Evolutionary conservation across 1,140 invertebrate species (phyloP), one percentile per base, ranked within the genome.

Genomic region (Rhagoletis pomonella): DNA sequence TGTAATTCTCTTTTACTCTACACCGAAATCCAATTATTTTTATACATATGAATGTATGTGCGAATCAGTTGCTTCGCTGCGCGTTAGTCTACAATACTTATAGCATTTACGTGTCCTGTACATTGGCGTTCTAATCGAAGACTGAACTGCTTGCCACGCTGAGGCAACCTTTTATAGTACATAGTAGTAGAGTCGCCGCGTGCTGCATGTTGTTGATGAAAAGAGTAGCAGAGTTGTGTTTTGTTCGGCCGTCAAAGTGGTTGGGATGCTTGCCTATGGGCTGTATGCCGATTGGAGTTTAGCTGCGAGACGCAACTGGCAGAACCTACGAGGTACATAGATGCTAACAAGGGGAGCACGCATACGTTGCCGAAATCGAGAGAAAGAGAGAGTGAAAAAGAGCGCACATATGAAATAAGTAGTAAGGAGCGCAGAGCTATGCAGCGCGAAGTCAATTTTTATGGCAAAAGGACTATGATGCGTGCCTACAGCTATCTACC

Each of bases 141-240:
- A 81, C 73, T 81, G 73, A 81, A 81, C 44, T 12, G 73, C 47
- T 81, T 50, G n/a, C 9, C 73, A 19, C 47, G 55, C 73, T 55
- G 73, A 81, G 73, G 5, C 47, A 81, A 81, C 73, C 73, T 81
- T 81, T 81, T 81, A 81, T 81, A 81, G 73, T 81, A 81, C 73
- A 81, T 55, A 81, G 73, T 81, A 81, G 47, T 6, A 81, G 47
- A 81, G 73, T 58, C 47, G 73, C 5, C 19, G 73, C 50, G 73
- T 58, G 7, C 39, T 55, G 73, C 29, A 47, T 4, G 42, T 69
- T 69, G 19, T 50, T 55, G 10, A 55, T 55, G 50, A 5, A 10
- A 55, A 55, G 50, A 55, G 50, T 55, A 55, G 50, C 50, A 55
- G 50, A 55, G 50, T 55, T 5, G 50, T 55, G 10, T 55, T 55